Conservation (phyloP, 2,113 vertebrate species). For the Holacanthus passer region DNA sequence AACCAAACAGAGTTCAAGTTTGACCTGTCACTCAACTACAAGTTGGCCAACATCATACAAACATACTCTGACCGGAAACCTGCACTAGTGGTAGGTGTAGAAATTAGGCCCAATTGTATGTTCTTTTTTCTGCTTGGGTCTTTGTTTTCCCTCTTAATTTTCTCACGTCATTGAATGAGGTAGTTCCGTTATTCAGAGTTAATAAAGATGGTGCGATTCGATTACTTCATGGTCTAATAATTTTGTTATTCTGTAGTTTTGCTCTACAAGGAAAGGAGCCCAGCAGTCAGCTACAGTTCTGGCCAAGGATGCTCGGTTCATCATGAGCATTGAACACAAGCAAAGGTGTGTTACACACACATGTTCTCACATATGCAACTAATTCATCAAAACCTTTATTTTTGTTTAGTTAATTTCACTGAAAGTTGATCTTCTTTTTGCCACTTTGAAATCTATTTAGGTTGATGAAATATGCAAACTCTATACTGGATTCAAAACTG, state of each 20-base stretch:
- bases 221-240: background rate
- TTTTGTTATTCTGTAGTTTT: constrained; percentile 89
- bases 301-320: constrained; percentile 93
- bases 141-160: background rate
- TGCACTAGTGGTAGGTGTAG: constrained; percentile 89
- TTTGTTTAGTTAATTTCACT: background rate
- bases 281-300: constrained; percentile 94
- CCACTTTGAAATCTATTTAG: constrained; percentile 75
- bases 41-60: constrained; percentile 92
- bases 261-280: constrained; percentile 96
- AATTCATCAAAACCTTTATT: background rate
- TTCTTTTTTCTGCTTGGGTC: background rate
- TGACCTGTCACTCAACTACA: constrained; percentile 96
- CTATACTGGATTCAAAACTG: constrained; percentile 91
- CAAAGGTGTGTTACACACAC: constrained; percentile 84
- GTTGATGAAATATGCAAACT: constrained; percentile 89
- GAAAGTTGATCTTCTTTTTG: background rate
- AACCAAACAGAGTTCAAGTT: constrained; percentile 97
- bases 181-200: background rate
- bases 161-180: background rate
- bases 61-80: constrained; percentile 96
- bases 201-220: background rate
- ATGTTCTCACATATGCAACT: background rate
- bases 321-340: constrained; percentile 91
- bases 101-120: background rate